These are phyloP conservation scores for Brachypteracias leptosomus DNA, from an alignment of 2,113 vertebrate genomes.

Conservation along the genomic window DNA sequence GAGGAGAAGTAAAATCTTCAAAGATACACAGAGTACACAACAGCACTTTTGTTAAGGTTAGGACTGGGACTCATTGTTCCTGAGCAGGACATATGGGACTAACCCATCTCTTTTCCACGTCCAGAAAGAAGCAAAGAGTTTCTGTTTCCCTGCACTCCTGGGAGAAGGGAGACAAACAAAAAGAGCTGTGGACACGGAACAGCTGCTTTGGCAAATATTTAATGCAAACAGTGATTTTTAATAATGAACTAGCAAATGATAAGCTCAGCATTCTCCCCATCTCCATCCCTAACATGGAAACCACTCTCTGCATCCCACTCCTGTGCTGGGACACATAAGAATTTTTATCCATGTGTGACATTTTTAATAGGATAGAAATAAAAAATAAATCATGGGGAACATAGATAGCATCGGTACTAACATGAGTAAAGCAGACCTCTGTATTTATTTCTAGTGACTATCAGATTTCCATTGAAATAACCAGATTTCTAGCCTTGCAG, in stretches of 20 bases:
- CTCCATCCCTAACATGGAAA: neutral
- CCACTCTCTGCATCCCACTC: neutral
- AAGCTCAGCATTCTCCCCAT: neutral
- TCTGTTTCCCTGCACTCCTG: neutral
- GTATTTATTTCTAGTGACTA: neutral
- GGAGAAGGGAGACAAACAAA: neutral
- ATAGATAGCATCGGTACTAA: neutral
- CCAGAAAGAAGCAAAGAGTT: neutral
- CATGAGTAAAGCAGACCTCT: neutral
- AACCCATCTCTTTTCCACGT: neutral
- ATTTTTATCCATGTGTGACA: neutral
- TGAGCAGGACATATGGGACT: neutral
- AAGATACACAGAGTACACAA: neutral
- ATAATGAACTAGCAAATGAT: neutral
- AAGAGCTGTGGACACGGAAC: neutral
- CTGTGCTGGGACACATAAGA: neutral
- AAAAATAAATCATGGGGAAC: neutral
- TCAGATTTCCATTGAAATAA: neutral
- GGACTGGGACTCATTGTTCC: neutral
- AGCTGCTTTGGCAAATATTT: neutral
- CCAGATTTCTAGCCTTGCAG: neutral
- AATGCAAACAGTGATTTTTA: neutral
- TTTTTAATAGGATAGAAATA: neutral
- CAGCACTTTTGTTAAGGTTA: neutral
- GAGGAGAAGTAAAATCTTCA: neutral